These are phyloP conservation scores for Lutra lutra DNA, from an alignment of 2,797 vertebrate species.

Conservation along the genomic window DNA sequence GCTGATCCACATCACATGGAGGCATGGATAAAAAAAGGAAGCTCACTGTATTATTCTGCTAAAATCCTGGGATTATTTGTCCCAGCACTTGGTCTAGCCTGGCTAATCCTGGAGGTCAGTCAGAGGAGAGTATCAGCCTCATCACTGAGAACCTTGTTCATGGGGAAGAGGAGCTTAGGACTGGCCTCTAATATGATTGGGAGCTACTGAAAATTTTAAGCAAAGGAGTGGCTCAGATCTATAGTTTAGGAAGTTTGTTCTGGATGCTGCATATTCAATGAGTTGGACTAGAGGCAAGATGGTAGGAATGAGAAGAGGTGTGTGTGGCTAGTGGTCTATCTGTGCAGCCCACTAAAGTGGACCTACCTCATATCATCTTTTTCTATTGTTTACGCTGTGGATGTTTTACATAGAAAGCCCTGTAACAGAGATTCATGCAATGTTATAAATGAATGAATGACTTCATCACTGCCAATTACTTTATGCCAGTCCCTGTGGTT, in stretches of 20 bases:
- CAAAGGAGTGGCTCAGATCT: not conserved
- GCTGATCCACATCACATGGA: not conserved
- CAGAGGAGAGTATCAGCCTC: not conserved
- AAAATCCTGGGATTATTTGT: not conserved
- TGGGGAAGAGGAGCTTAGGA: not conserved
- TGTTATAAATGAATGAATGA: not conserved
- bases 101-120: not conserved
- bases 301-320: not conserved
- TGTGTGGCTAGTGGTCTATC: not conserved
- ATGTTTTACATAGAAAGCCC: not conserved
- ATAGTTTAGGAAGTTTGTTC: not conserved
- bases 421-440: not conserved
- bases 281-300: not conserved
- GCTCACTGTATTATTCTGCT: not conserved
- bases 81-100: not conserved
- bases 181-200: not conserved
- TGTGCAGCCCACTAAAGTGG: not conserved
- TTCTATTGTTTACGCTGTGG: not conserved
- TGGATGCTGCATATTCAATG: not conserved
- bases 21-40: not conserved
- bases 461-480: not conserved
- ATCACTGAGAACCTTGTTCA: not conserved
- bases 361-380: not conserved
- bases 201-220: not conserved
- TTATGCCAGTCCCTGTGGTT: not conserved